These are phyloP conservation scores for Himalopsyche tibetana DNA, from an alignment of 2,888 invertebrate species.

Conservation along the genomic window DNA sequence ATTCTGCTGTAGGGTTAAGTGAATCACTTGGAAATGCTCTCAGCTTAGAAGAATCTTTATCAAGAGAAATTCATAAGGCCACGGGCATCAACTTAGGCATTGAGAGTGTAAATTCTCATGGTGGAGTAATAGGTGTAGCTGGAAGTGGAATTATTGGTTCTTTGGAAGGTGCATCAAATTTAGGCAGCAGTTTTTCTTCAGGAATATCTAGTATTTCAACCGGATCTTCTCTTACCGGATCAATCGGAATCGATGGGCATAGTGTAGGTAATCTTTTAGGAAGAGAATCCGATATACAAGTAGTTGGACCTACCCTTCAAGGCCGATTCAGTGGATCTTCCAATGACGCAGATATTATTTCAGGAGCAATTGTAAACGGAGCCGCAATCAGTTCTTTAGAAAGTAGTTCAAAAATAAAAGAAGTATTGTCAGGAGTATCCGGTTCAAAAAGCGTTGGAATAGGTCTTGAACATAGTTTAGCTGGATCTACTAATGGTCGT, in stretches of 20 bases:
- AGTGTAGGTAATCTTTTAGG: background rate
- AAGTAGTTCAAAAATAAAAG: background rate
- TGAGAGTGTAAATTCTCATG: no score
- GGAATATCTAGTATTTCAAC: background rate
- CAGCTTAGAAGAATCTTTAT: no score
- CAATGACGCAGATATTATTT: background rate
- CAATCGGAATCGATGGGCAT: background rate
- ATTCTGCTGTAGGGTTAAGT: background rate
- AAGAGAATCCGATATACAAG: background rate
- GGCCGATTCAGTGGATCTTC: background rate
- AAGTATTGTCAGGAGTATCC: background rate
- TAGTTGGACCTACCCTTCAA: background rate
- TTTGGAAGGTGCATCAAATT: background rate
- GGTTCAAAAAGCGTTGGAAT: background rate
- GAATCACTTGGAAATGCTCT: no score
- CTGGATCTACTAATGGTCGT: background rate
- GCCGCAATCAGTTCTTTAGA: background rate
- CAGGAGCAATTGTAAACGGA: background rate
- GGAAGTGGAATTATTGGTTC: background rate
- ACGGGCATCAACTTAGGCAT: no score
- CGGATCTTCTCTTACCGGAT: background rate
- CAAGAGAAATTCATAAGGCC: no score
- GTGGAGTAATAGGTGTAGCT: background rate
- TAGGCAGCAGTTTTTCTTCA: background rate
- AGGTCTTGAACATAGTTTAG: background rate